Evolutionary conservation across 2,797 vertebrate species (phyloP), one percentile per base, ranked within the genome.

Genomic region (Galagoides demidoff): DNA sequence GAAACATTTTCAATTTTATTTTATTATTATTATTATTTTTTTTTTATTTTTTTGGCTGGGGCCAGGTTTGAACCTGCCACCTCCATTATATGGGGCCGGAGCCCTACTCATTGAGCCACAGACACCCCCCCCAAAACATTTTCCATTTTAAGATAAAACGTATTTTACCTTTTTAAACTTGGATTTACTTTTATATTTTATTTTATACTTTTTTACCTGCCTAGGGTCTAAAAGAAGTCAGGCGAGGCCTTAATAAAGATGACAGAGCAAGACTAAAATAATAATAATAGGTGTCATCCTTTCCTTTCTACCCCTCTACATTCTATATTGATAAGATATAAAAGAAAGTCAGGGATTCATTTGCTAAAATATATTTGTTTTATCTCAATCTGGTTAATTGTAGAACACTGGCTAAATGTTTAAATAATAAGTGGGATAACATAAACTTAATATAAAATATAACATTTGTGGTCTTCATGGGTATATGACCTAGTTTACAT

Each of bases 131-230:
- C 39, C 39, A 43, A 92, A 79, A 39, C 5, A 64, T 66, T 93
- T 96, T 76, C 19, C 45, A 87, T 87, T 92, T 59, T 73, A 93
- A 66, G n/a, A 68, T 37, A 49, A 84, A 94, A 66, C 57, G 0
- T 7, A 73, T 55, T 92, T 64, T 2, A 27, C 61, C 68, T 49
- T 90, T 93, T 90, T n/a, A 37, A 73, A 57, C 9, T 17, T 66
- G 22, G 7, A 61, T 63, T 83, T 73, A 63, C 52, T 78, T 89
- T 83, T 59, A 29, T 34, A 34, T 78, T 92, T 92, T 61, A 19
- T 73, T 70, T 94, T 88, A 81, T 57, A 61, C 34, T 77, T 82
- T 52, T 89, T 90, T 16, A 79, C 20, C 49, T 73, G 57, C 5
- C 19, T 4, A 78, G 37, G 22, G 2, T 66, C 14, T 73, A 74